Evolutionary conservation across 2,888 invertebrate genomes (phyloP).

Genomic region (Hyles lineata): DNA sequence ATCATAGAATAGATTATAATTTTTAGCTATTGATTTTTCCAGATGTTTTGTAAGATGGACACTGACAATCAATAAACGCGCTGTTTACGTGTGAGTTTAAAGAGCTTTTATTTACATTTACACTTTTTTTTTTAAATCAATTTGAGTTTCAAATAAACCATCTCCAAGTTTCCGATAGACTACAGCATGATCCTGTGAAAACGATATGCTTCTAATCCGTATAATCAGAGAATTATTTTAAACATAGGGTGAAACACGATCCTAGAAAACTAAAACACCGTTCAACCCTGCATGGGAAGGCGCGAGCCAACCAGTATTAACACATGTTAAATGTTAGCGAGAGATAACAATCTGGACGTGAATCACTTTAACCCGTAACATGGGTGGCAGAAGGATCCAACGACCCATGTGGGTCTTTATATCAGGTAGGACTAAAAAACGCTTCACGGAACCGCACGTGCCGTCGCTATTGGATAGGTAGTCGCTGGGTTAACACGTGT

Average conservation of each 20-base stretch:
- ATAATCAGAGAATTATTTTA: not conserved
- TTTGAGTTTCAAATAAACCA: not conserved
- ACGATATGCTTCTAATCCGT: not conserved
- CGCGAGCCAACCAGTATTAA: conserved; percentile 14
- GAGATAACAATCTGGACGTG: conserved; percentile 20
- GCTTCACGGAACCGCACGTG: not conserved
- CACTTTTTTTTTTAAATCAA: too few species aligned
- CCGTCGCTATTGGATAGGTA: not conserved
- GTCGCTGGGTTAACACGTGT: conserved; percentile 29
- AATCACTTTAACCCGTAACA: not conserved
- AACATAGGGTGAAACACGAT: not conserved
- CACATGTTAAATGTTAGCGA: conserved; percentile 4
- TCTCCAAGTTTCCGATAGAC: not conserved
- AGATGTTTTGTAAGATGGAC: too few species aligned
- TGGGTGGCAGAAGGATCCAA: not conserved
- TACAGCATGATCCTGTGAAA: not conserved
- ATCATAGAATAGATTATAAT: too few species aligned
- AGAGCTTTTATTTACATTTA: too few species aligned
- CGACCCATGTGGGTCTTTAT: not conserved
- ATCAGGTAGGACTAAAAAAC: not conserved
- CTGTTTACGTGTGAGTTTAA: too few species aligned
- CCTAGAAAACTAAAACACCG: conserved; percentile 4
- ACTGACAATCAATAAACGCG: too few species aligned
- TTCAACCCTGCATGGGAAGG: not conserved
- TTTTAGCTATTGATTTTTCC: too few species aligned